phyloP scores from a whole-genome alignment of 2,888 invertebrate species.

The Hanleya hanleyi region DNA sequence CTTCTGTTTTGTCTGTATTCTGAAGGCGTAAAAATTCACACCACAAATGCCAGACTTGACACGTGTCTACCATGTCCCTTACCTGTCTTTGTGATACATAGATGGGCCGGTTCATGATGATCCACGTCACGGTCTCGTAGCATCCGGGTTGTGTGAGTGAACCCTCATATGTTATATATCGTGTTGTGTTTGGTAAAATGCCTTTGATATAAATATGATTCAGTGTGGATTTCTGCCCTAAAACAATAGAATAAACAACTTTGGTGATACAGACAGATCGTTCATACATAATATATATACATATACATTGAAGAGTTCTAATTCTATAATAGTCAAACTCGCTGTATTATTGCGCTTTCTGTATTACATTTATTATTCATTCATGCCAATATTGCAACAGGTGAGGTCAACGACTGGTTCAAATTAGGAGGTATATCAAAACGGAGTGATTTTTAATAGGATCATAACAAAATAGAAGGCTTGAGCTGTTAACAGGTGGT shows the following conservation, averaged over 20 bases:
- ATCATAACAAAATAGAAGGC: not conserved
- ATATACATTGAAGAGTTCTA: too few species aligned
- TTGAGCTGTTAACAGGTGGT: not conserved
- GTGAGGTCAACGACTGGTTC: not conserved
- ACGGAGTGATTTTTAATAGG: too few species aligned
- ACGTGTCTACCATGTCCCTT: too few species aligned
- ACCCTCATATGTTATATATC: slow-evolving; percentile 23
- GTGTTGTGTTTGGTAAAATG: slow-evolving; percentile 19
- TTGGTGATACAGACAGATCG: not conserved
- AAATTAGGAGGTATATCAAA: not conserved
- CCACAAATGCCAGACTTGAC: too few species aligned
- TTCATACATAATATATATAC: too few species aligned
- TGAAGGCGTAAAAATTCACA: too few species aligned
- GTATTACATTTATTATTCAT: too few species aligned
- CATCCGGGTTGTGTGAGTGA: slow-evolving; percentile 23
- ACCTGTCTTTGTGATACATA: slow-evolving; percentile 21
- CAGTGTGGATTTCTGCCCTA: slow-evolving; percentile 50
- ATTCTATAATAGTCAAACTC: too few species aligned
- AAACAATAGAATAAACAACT: slow-evolving; percentile 8
- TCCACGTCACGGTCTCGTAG: slow-evolving; percentile 24
- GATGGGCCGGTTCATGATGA: slow-evolving; percentile 18
- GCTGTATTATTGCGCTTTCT: too few species aligned
- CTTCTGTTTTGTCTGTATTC: too few species aligned
- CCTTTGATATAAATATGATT: slow-evolving; percentile 44
- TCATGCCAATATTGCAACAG: too few species aligned